A percentile compares a stretch with the other conserved stretches of the same genome.
Conservation (phyloP, 2,113 vertebrate genomes). For the Naja naja region DNA sequence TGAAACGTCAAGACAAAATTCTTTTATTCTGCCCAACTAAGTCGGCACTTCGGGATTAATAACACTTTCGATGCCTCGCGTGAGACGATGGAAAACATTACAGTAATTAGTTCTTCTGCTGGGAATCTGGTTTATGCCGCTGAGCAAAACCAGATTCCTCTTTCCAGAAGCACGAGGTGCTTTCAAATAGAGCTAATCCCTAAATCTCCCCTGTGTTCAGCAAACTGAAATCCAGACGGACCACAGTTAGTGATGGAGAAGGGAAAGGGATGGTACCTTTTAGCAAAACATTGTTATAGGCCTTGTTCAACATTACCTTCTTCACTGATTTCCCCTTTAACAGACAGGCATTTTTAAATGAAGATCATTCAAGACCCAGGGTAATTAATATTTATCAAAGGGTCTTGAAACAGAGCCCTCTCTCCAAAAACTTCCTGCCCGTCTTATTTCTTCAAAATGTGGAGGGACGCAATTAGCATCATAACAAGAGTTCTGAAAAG, state of each 20-base stretch:
- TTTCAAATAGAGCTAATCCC: slow-evolving; percentile 44
- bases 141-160: slow-evolving; percentile 43
- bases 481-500: not conserved
- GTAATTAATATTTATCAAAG: slow-evolving; percentile 1
- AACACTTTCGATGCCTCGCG: slow-evolving; percentile 42
- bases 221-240: slow-evolving; percentile 55
- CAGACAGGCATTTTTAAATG: not conserved
- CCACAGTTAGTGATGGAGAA: not conserved
- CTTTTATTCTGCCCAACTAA: slow-evolving; percentile 52
- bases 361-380: not conserved
- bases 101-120: slow-evolving; percentile 58
- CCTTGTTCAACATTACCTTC: slow-evolving; percentile 27
- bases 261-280: slow-evolving; percentile 14
- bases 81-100: slow-evolving; percentile 53
- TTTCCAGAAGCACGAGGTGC: slow-evolving; percentile 22
- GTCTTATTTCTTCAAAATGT: not conserved
- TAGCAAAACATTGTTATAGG: slow-evolving; percentile 36
- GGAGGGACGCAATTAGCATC: not conserved
- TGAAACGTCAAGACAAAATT: slow-evolving; percentile 47
- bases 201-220: slow-evolving; percentile 47
- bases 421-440: not conserved
- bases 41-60: slow-evolving; percentile 44
- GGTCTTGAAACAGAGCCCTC: slow-evolving; percentile 26
- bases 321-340: not conserved
- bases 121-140: slow-evolving; percentile 15